Evolutionary conservation across 2,113 vertebrate genomes (phyloP).

Genomic region (Penelope pileata): DNA sequence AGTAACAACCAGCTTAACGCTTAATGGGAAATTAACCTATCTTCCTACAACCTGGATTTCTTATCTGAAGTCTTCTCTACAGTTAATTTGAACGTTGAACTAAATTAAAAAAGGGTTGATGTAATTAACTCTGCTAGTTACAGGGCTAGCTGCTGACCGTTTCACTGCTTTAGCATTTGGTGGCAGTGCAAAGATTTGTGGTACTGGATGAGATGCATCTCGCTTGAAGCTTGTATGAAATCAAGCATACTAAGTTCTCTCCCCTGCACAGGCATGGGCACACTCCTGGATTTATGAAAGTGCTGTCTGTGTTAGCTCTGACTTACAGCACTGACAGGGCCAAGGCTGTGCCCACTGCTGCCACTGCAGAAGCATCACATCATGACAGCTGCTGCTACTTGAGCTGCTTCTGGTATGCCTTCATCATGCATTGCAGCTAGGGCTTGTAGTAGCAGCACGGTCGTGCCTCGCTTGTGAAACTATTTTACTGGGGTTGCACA

Average conservation of each 20-base stretch:
- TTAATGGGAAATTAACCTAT: conserved; percentile 6
- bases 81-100: not conserved
- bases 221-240: not conserved
- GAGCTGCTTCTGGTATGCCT: not conserved
- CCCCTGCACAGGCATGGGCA: not conserved
- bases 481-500: not conserved
- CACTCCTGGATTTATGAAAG: not conserved
- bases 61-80: not conserved
- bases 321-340: not conserved
- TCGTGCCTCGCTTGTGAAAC: not conserved
- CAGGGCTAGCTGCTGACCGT: not conserved
- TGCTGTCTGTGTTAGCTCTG: not conserved
- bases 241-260: not conserved
- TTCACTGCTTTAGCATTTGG: not conserved
- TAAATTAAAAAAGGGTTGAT: not conserved
- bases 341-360: not conserved
- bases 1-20: not conserved
- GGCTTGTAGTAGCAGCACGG: not conserved
- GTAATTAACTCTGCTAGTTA: not conserved
- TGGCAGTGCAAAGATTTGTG: not conserved
- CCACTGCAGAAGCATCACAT: not conserved
- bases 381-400: not conserved
- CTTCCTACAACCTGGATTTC: not conserved
- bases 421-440: not conserved
- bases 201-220: not conserved